Conservation (phyloP, 2,113 vertebrate species). For the Thymallus thymallus region DNA sequence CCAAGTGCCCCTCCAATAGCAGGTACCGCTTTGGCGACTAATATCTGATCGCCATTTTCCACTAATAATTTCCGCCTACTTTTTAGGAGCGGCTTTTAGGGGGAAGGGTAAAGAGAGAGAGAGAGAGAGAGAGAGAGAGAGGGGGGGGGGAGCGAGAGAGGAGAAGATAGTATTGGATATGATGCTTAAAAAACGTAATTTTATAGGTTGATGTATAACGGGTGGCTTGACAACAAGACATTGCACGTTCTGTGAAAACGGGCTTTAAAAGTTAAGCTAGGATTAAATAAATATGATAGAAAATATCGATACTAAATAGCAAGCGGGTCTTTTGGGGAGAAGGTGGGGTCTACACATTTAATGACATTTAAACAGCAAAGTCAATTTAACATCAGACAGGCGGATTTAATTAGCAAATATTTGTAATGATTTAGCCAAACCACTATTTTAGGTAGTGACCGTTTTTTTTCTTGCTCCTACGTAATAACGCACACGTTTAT, state of each 20-base stretch:
- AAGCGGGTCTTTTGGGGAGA: not conserved
- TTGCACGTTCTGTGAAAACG: not conserved
- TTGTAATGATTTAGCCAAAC: not conserved
- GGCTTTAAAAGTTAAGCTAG: not conserved
- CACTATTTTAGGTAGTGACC: not conserved
- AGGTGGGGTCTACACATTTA: not conserved
- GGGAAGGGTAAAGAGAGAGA: conserved; percentile 18
- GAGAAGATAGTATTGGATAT: not conserved
- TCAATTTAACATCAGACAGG: not conserved
- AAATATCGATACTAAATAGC: not conserved
- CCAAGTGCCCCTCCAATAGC: conserved; percentile 74
- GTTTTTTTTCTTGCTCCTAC: not conserved
- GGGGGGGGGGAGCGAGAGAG: no score
- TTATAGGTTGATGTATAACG: not conserved
- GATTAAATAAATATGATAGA: not conserved
- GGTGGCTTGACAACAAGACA: not conserved
- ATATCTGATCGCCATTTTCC: conserved; percentile 76
- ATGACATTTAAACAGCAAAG: not conserved
- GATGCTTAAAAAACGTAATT: not conserved
- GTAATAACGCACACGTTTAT: not conserved
- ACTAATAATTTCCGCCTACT: conserved; percentile 78
- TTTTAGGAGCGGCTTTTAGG: conserved; percentile 66
- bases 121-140: no score
- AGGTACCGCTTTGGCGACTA: conserved; percentile 71
- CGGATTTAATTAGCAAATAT: not conserved